Evolutionary conservation across 2,113 vertebrate species (phyloP), one percentile per base, ranked within the genome.

Genomic region (Cichladusa arquata): DNA sequence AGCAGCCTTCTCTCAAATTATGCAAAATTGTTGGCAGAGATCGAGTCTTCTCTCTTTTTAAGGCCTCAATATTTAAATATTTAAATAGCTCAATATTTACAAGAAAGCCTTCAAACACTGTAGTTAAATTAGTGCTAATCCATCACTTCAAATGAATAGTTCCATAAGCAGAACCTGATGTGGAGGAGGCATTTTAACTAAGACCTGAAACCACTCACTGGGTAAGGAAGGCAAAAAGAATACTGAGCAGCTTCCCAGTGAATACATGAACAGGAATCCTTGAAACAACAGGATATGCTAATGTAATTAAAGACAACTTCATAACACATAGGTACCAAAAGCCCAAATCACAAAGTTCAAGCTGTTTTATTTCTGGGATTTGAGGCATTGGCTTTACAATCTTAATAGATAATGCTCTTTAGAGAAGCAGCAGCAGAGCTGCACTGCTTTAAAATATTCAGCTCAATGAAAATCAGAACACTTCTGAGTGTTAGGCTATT

Each of bases 301-400:
- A 73, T 86, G 51, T 86, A 86, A 94, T 92, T 86, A 86, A 82
- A 93, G 51, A 40, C 40, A 87, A 13, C 66, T 40, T n/a, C n/a
- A 14, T 69, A 88, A 83, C 42, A 82, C 50, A 29, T 5, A 62
- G 33, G 51, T 80, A 78, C 51, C 45, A 65, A 83, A 80, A 92
- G 31, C 12, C 38, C 42, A 90, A 82, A 88, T 70, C 69, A 88
- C 34, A 66, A 62, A 62, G 66, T 80, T 70, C 47, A 78, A 60
- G 51, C 23, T 31, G 71, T 31, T 44, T 71, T 71, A 70, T 56
- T 96, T 81, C 51, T 36, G 48, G 56, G 65, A 60, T 71, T 47
- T 90, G 72, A 83, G 50, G 57, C 58, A 28, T 8, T 91, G 84
- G 26, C 60, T 84, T 94, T 34, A 44, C 44, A 78, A 25, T 60